Percentiles rank a stretch among this genome's conserved stretches.
phyloP scores from a whole-genome alignment of 2,888 invertebrate genomes.

The Amphimallon solstitiale region DNA sequence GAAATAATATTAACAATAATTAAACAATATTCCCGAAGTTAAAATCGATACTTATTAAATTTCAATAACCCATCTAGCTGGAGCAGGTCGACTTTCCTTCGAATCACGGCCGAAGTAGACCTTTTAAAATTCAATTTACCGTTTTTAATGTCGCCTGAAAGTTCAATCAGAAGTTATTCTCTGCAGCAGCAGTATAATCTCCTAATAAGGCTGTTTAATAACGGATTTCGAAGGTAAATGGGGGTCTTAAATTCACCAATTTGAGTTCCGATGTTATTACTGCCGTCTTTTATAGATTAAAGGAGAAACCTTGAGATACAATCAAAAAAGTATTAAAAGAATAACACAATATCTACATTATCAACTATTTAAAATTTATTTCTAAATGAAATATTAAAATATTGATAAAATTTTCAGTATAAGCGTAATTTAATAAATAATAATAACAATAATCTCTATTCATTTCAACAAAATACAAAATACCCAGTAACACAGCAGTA shows the following conservation, averaged over 20 bases:
- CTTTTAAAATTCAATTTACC: slow-evolving; percentile 28
- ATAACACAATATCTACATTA: too few relatives aligned
- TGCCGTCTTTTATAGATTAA: slow-evolving; percentile 22
- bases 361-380: too few relatives aligned
- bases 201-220: slow-evolving; percentile 30
- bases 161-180: slow-evolving; percentile 23
- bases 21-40: slow-evolving; percentile 29
- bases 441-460: too few relatives aligned
- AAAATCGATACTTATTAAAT: slow-evolving; percentile 26
- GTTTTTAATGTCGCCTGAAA: slow-evolving; percentile 29
- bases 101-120: not conserved
- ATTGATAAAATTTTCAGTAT: too few relatives aligned
- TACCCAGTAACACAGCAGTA: too few relatives aligned
- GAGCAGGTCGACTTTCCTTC: not conserved
- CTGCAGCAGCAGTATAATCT: slow-evolving; percentile 13
- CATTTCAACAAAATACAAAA: too few relatives aligned
- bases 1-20: slow-evolving; percentile 34
- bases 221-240: slow-evolving; percentile 27
- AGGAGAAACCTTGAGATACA: not conserved
- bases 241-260: slow-evolving; percentile 23
- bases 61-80: not conserved
- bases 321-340: too few relatives aligned
- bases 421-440: too few relatives aligned
- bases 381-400: too few relatives aligned
- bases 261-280: slow-evolving; percentile 22